phyloP scores from a whole-genome alignment of 2,797 vertebrate species.

The Periophthalmus magnuspinnatus region DNA sequence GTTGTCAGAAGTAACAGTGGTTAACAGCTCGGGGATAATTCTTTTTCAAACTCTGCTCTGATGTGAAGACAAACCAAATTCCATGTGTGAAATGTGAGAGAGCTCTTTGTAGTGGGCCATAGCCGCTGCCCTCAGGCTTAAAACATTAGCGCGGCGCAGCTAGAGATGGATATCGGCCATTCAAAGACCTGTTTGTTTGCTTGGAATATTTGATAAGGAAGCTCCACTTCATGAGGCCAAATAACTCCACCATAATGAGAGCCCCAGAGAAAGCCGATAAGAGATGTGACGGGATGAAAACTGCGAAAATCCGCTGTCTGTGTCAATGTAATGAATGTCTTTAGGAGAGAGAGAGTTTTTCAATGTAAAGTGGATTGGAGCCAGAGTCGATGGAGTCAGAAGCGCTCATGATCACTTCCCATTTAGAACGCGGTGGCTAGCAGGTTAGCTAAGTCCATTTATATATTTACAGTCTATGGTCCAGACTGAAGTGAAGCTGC shows the following conservation, averaged over 20 bases:
- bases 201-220: constrained; percentile 64
- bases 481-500: neutral
- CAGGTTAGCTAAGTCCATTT: too few species aligned
- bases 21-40: constrained; percentile 10
- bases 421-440: too few species aligned
- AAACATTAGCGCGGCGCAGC: constrained; percentile 36
- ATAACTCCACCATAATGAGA: constrained; percentile 56
- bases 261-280: constrained; percentile 40
- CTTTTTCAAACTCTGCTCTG: constrained; percentile 18
- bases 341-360: too few species aligned
- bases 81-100: constrained; percentile 62
- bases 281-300: constrained; percentile 16
- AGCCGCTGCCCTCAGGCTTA: constrained; percentile 42
- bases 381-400: too few species aligned
- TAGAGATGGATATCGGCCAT: constrained; percentile 61
- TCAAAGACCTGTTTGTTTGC: constrained; percentile 70
- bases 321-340: neutral
- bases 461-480: too few species aligned
- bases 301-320: constrained; percentile 16
- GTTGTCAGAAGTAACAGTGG: too few species aligned
- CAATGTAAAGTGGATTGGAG: too few species aligned
- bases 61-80: constrained; percentile 56
- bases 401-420: too few species aligned
- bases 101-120: constrained; percentile 38
- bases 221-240: constrained; percentile 60